phyloP scores from a whole-genome alignment of 2,888 invertebrate species.

The Rhagonycha fulva region DNA sequence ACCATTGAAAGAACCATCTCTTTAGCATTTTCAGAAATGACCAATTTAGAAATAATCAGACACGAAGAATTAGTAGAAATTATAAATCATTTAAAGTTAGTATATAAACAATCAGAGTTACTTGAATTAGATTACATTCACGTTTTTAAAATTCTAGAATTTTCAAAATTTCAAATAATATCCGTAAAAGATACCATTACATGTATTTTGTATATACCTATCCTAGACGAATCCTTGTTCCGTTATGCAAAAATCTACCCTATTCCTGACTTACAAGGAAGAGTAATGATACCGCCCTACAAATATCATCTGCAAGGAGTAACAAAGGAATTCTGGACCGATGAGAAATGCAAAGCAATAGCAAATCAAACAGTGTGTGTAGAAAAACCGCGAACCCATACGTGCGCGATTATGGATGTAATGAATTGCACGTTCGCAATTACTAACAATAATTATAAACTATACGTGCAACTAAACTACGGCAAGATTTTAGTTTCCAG shows the following conservation, averaged over 20 bases:
- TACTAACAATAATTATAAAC: neutral
- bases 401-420: no score
- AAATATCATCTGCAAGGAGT: no score
- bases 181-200: slow-evolving; percentile 11
- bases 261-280: slow-evolving; percentile 8
- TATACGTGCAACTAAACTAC: neutral
- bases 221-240: slow-evolving; percentile 12
- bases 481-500: neutral
- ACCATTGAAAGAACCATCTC: slow-evolving; percentile 25
- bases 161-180: slow-evolving; percentile 7
- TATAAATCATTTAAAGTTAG: slow-evolving; percentile 12
- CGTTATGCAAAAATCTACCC: slow-evolving; percentile 18
- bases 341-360: slow-evolving; percentile 22
- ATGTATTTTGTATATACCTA: slow-evolving; percentile 28
- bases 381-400: no score
- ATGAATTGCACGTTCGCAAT: neutral
- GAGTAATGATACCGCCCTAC: slow-evolving; percentile 21
- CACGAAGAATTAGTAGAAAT: slow-evolving; percentile 21
- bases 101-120: slow-evolving; percentile 25
- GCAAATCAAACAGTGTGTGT: no score
- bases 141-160: slow-evolving; percentile 14
- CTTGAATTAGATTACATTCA: slow-evolving; percentile 17
- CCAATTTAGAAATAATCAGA: slow-evolving; percentile 26
- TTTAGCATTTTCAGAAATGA: slow-evolving; percentile 17
- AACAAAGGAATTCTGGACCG: slow-evolving; percentile 15